Base-by-base conservation (phyloP, 2,888 invertebrate species). In the Andrena bicolor region DNA sequence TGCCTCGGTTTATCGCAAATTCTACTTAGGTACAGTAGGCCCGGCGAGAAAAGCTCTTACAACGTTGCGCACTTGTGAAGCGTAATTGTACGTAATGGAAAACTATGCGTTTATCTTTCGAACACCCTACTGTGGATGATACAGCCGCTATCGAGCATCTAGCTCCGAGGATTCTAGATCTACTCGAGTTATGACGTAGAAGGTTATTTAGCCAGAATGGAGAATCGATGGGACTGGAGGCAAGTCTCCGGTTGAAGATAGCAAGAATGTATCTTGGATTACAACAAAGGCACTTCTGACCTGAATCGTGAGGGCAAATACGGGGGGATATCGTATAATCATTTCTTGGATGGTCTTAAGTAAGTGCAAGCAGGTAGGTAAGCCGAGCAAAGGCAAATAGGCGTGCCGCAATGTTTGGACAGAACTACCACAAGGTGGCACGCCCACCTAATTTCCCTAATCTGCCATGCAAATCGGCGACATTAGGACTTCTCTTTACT, bases 391-490 rank as follows among this genome's bases (percentile, higher is more conserved):
- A 78, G 77, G 80, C 77, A 76, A 82, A 79, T 73, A 84, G 83
- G 83, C 83, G 81, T 85, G 80, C 83, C 76, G 81, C 81, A 82
- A 84, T 90, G 84, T 90, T 91, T 90, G 86, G 88, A 89, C 88
- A 89, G 86, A 90, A 88, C 85, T 78, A 71, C 75, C 70, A 86
- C 80, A 86, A 88, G 87, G 86, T 90, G 90, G 90, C 86, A 89
- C 83, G 89, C 87, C 89, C 87, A 83, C 78, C 90, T 88, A 90
- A 91, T 90, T 89, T 90, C 84, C 88, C 88, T 90, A 91, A 92
- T 91, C 88, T 88, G 82, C 88, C 92, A 91, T 91, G 92, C 91
- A 92, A 93, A 93, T 92, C 86, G 86, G 74, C 83, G 79, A 86
- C 86, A 90, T 91, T 91, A 91, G 87, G 86, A 86, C 89, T 88